phyloP scores from a whole-genome alignment of 2,888 invertebrate species.

The Thymelicus sylvestris region DNA sequence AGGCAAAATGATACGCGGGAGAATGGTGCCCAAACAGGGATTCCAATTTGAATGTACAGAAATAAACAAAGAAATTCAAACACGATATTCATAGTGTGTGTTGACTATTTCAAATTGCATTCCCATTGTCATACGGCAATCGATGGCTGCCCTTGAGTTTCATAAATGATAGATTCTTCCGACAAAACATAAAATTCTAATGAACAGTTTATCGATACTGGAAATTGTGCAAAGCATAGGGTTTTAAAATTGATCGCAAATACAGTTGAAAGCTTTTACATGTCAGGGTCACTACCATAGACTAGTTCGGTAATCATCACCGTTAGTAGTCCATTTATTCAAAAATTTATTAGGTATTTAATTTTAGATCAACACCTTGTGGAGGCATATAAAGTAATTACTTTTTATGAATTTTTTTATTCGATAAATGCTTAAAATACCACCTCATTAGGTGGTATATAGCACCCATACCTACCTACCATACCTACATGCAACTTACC shows the following conservation, averaged over 20 bases:
- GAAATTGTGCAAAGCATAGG: conserved; percentile 29
- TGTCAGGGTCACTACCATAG: neutral
- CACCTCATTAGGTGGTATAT: no score
- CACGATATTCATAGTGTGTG: conserved; percentile 12
- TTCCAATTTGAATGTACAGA: no score
- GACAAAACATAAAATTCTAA: conserved; percentile 23
- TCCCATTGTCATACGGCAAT: conserved; percentile 16
- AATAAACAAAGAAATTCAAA: neutral
- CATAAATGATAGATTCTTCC: conserved; percentile 31
- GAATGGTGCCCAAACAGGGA: no score
- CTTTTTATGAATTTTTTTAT: no score
- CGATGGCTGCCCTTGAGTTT: conserved; percentile 27
- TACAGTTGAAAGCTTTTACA: conserved; percentile 43
- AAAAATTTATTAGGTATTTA: neutral
- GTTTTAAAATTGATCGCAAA: conserved; percentile 20
- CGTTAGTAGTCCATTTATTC: neutral
- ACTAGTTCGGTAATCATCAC: neutral
- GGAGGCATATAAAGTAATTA: neutral
- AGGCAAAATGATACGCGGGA: no score
- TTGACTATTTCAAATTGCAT: conserved; percentile 12
- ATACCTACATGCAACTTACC: no score
- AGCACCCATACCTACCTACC: no score
- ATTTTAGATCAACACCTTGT: neutral
- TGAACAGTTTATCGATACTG: conserved; percentile 20
- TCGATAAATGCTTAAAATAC: no score